A percentile compares a stretch with the other conserved stretches of the same genome.
These are phyloP conservation scores for Pteropus rufus DNA, from an alignment of 2,797 vertebrate species.

Conservation along the genomic window DNA sequence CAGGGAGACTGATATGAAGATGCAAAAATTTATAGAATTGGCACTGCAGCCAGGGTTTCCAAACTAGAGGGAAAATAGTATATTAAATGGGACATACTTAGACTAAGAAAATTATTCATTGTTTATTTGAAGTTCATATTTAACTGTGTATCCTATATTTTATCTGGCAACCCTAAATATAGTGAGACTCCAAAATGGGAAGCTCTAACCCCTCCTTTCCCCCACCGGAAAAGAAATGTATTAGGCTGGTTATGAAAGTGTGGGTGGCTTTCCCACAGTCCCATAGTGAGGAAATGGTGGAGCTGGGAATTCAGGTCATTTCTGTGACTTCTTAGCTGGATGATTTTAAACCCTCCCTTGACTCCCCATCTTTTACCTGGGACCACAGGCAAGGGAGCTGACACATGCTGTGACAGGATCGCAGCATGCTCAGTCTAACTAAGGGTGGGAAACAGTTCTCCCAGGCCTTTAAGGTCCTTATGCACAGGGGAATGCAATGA, in stretches of 20 bases:
- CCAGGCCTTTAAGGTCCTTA: neutral
- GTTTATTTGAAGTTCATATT: constrained; percentile 20
- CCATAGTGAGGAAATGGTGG: neutral
- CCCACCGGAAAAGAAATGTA: neutral
- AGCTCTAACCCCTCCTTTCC: neutral
- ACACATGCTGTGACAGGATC: neutral
- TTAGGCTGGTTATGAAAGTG: neutral
- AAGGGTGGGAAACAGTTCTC: neutral
- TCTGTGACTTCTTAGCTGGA: neutral
- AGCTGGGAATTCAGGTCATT: neutral
- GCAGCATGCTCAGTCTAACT: neutral
- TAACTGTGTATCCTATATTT: neutral
- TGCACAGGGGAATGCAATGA: neutral
- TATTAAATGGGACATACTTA: neutral
- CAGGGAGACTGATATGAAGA: neutral
- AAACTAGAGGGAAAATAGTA: neutral
- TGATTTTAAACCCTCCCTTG: neutral
- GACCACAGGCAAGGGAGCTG: neutral
- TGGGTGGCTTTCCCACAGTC: neutral
- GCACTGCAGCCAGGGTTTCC: neutral
- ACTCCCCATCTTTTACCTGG: neutral
- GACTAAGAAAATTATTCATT: neutral
- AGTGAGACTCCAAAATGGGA: neutral
- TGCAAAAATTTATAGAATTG: neutral
- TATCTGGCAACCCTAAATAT: neutral